These are phyloP conservation scores for Ditula angustiorana DNA, from an alignment of 2,888 invertebrate genomes.

Conservation along the genomic window DNA sequence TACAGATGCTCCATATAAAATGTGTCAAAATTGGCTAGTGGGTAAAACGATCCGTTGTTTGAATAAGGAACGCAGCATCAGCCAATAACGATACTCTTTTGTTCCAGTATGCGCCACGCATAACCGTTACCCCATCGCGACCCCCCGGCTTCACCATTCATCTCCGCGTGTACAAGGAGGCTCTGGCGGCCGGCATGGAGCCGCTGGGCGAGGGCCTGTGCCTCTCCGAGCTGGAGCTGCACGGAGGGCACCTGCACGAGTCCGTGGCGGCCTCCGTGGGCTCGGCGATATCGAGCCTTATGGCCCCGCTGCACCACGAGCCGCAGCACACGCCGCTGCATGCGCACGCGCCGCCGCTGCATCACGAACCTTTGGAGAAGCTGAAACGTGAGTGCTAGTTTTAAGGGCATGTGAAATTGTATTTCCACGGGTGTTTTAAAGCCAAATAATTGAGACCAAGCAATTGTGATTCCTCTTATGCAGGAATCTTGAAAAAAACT, in stretches of 20 bases:
- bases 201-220: slow-evolving; percentile 90
- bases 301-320: slow-evolving; percentile 84
- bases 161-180: slow-evolving; percentile 85
- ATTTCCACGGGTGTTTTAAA: too few species aligned
- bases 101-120: slow-evolving; percentile 38
- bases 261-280: slow-evolving; percentile 83
- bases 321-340: slow-evolving; percentile 85
- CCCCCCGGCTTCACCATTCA: slow-evolving; percentile 78
- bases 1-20: too few species aligned
- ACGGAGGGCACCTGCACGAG: slow-evolving; percentile 81
- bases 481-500: too few species aligned
- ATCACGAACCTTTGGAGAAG: slow-evolving; percentile 91
- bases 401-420: too few species aligned
- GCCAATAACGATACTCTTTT: too few species aligned
- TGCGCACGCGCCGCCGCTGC: slow-evolving; percentile 86
- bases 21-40: too few species aligned
- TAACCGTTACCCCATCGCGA: slow-evolving; percentile 49
- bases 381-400: slow-evolving; percentile 90
- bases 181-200: slow-evolving; percentile 89
- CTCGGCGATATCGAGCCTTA: slow-evolving; percentile 84
- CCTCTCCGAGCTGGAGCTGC: slow-evolving; percentile 89
- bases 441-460: too few species aligned
- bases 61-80: too few species aligned
- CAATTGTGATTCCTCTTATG: too few species aligned
- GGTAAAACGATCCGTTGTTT: too few species aligned